These are phyloP conservation scores for Alosa alosa DNA, from an alignment of 2,113 vertebrate species.

Conservation along the genomic window DNA sequence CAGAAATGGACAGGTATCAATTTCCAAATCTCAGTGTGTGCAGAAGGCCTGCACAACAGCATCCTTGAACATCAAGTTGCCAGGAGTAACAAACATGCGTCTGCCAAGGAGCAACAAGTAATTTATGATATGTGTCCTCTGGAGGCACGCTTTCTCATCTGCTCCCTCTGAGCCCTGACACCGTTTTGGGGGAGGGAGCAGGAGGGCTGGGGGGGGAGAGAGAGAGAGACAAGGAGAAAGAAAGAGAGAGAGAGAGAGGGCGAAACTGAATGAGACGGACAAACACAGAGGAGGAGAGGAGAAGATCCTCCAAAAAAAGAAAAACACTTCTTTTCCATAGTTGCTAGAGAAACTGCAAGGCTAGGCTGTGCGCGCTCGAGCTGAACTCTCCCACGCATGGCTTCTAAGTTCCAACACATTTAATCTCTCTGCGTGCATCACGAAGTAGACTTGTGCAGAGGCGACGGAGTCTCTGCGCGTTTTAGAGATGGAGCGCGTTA, in stretches of 20 bases:
- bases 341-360: conserved; percentile 49
- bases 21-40: not conserved
- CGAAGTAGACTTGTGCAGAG: conserved; percentile 49
- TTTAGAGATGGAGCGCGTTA: conserved; percentile 63
- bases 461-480: conserved; percentile 49
- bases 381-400: conserved; percentile 54
- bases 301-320: conserved; percentile 56
- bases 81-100: conserved; percentile 34
- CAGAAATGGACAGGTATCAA: not conserved
- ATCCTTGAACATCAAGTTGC: not conserved
- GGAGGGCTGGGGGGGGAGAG: conserved; percentile 39
- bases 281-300: conserved; percentile 47
- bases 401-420: conserved; percentile 45
- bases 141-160: conserved; percentile 44
- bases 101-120: conserved; percentile 27
- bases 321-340: conserved; percentile 38
- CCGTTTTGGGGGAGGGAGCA: conserved; percentile 54
- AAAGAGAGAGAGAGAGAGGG: conserved; percentile 55
- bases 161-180: conserved; percentile 40
- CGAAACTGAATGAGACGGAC: conserved; percentile 70
- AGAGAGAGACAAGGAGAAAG: conserved; percentile 61
- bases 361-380: conserved; percentile 18
- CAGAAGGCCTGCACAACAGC: not conserved
- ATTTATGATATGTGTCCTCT: conserved; percentile 55
- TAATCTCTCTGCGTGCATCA: conserved; percentile 32